Evolutionary conservation across 2,888 invertebrate genomes (phyloP).

Genomic region (Drosophila atripex): DNA sequence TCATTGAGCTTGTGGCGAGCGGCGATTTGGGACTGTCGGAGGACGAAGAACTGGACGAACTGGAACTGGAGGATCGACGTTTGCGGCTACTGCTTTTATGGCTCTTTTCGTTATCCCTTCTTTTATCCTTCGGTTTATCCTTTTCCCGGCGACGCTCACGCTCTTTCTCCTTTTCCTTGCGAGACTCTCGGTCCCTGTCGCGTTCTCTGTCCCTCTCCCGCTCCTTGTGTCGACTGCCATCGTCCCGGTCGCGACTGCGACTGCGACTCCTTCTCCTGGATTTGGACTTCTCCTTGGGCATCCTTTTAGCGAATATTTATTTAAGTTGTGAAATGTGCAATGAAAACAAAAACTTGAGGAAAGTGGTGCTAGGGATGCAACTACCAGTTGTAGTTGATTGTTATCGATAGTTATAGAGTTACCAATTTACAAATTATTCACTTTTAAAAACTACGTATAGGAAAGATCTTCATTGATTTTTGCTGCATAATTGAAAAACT

Average conservation of each 20-base stretch:
- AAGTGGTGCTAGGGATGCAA: background rate
- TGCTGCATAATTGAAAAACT: no score
- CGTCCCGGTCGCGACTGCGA: conserved; percentile 19
- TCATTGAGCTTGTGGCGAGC: conserved; percentile 79
- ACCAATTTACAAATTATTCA: no score
- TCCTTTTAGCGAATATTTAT: conserved; percentile 11
- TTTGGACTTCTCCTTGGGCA: conserved; percentile 60
- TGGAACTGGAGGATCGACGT: conserved; percentile 9
- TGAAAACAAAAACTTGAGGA: conserved; percentile 12
- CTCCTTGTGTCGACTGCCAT: conserved; percentile 28
- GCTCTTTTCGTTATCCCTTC: conserved; percentile 22
- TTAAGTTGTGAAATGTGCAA: conserved; percentile 9
- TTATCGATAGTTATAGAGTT: background rate
- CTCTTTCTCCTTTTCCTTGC: conserved; percentile 17
- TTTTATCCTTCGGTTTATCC: conserved; percentile 12
- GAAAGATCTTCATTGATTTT: no score
- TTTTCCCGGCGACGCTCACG: conserved; percentile 24
- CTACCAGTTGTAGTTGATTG: no score
- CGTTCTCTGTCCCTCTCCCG: conserved; percentile 11
- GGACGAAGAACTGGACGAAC: conserved; percentile 5
- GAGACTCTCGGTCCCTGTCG: conserved; percentile 13
- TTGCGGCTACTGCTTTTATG: conserved; percentile 31
- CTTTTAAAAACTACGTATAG: no score
- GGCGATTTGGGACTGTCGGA: conserved; percentile 24
- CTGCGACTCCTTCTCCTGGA: conserved; percentile 36